phyloP scores from a whole-genome alignment of 2,113 vertebrate genomes.

The Phaethon lepturus region DNA sequence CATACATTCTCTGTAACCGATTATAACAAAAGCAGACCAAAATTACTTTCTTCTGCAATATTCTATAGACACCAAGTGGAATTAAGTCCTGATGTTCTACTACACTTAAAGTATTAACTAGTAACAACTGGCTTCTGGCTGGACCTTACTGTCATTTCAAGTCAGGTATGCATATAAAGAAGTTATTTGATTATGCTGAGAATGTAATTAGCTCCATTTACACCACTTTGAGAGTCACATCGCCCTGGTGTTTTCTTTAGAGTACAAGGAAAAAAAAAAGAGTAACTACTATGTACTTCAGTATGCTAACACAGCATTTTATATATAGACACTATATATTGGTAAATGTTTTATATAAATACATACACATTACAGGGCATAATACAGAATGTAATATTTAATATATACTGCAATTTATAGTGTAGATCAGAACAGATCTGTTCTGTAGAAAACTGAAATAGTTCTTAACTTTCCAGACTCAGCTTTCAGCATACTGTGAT shows the following conservation, averaged over 20 bases:
- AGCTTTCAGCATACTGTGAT: background rate
- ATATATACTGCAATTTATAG: background rate
- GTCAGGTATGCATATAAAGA: background rate
- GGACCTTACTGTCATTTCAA: background rate
- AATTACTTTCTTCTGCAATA: background rate
- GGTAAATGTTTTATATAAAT: background rate
- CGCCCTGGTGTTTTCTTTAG: background rate
- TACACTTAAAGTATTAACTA: background rate
- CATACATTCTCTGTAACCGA: background rate
- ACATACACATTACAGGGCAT: background rate
- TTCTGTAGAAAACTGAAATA: background rate
- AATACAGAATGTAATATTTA: accelerated
- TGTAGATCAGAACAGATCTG: background rate
- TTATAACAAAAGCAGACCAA: background rate
- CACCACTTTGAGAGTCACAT: background rate
- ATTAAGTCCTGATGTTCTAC: background rate
- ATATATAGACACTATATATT: background rate
- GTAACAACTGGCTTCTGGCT: background rate
- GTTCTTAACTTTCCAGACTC: background rate
- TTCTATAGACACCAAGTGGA: background rate
- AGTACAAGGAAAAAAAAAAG: background rate
- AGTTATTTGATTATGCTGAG: background rate
- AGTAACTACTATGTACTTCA: background rate
- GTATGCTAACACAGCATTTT: accelerated
- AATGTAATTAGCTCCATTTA: background rate